Percentiles rank a stretch among this genome's conserved stretches.
Conservation (phyloP, 1,140 invertebrate species). For the Mamestra configurata region DNA sequence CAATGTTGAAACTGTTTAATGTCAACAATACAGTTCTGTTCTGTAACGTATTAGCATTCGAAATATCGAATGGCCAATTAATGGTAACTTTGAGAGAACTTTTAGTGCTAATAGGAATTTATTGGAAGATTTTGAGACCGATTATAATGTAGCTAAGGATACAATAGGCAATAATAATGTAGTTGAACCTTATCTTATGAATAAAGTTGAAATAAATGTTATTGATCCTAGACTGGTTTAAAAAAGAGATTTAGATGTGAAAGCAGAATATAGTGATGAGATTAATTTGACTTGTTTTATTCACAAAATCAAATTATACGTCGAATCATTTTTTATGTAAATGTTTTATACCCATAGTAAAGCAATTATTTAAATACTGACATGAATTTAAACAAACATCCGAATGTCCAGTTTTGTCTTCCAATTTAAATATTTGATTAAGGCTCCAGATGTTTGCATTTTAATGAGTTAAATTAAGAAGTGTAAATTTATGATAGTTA, state of each 20-base stretch:
- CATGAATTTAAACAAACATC: slow-evolving; percentile 41
- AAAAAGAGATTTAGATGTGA: not conserved
- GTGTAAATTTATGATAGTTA: slow-evolving; percentile 21
- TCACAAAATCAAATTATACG: slow-evolving; percentile 11
- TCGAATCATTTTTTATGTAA: slow-evolving; percentile 18
- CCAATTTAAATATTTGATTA: slow-evolving; percentile 51
- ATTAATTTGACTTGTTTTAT: not conserved
- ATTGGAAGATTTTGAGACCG: not conserved
- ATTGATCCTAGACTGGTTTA: not conserved
- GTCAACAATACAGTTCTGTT: slow-evolving; percentile 39
- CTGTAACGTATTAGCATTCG: slow-evolving; percentile 11
- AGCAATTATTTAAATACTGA: slow-evolving; percentile 35
- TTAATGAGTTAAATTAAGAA: slow-evolving; percentile 36
- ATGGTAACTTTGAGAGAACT: slow-evolving; percentile 12
- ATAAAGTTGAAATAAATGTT: not conserved
- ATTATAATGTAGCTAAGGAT: not conserved
- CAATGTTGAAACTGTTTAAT: slow-evolving; percentile 38
- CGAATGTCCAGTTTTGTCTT: slow-evolving; percentile 33
- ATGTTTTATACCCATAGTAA: slow-evolving; percentile 15
- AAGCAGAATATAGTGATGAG: not conserved
- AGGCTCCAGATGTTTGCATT: slow-evolving; percentile 34
- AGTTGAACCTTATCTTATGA: not conserved
- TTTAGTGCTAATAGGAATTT: slow-evolving; percentile 18
- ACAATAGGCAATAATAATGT: not conserved
- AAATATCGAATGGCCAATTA: slow-evolving; percentile 43